Evolutionary conservation across 2,797 vertebrate genomes (phyloP).

Genomic region (Neostethus bicornis): DNA sequence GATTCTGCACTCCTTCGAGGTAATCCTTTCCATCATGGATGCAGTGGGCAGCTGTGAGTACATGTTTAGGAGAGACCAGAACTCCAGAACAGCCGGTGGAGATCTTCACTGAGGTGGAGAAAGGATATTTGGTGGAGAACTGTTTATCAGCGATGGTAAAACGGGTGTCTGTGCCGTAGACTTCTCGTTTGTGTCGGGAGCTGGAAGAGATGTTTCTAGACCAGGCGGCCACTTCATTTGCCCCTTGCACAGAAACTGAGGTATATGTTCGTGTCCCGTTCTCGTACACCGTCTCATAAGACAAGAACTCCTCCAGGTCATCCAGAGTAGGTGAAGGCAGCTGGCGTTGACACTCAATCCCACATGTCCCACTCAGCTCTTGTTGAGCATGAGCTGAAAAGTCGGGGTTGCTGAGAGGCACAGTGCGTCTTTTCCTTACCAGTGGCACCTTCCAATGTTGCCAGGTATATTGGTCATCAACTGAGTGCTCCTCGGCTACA

Average conservation of each 20-base stretch:
- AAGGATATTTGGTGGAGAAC: slow-evolving; percentile 91
- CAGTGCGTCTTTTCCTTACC: slow-evolving; percentile 85
- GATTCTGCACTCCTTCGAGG: slow-evolving; percentile 85
- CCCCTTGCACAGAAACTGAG: slow-evolving; percentile 74
- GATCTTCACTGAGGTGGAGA: slow-evolving; percentile 92
- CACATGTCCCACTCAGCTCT: slow-evolving; percentile 84
- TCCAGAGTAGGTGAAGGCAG: slow-evolving; percentile 82
- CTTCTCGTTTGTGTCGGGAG: slow-evolving; percentile 86
- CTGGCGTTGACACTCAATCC: slow-evolving; percentile 90
- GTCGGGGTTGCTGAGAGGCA: slow-evolving; percentile 82
- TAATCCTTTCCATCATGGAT: slow-evolving; percentile 93
- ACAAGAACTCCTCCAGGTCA: slow-evolving; percentile 89
- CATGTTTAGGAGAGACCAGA: slow-evolving; percentile 90
- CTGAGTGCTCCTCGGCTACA: slow-evolving; percentile 69
- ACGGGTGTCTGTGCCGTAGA: slow-evolving; percentile 92
- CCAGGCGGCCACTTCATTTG: slow-evolving; percentile 45
- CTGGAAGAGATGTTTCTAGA: slow-evolving; percentile 44
- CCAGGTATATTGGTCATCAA: slow-evolving; percentile 87
- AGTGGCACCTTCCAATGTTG: slow-evolving; percentile 87
- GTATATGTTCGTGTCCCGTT: slow-evolving; percentile 92
- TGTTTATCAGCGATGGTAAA: slow-evolving; percentile 93
- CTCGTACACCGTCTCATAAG: slow-evolving; percentile 93
- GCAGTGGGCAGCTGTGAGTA: slow-evolving; percentile 95
- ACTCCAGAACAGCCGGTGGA: slow-evolving; percentile 95
- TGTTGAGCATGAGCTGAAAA: slow-evolving; percentile 84